Conservation (phyloP, 2,113 vertebrate species). For the Tetrax tetrax region DNA sequence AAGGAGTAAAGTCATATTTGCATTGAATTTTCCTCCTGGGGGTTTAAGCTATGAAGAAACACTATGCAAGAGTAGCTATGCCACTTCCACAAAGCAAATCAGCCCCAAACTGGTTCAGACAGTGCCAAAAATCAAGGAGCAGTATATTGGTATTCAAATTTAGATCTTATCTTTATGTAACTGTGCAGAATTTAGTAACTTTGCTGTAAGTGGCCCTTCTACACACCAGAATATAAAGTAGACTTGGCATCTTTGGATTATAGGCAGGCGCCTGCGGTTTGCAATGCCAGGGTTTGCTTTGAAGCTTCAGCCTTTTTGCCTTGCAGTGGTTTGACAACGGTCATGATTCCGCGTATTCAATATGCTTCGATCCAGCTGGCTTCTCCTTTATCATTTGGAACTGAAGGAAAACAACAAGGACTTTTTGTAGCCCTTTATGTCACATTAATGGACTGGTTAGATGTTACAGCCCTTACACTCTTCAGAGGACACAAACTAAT, state of each 20-base stretch:
- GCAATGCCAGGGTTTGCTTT: background rate
- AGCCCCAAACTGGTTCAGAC: constrained; percentile 29
- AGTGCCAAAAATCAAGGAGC: constrained; percentile 23
- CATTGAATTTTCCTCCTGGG: constrained; percentile 4
- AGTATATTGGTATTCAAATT: constrained; percentile 20
- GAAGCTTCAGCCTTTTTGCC: background rate
- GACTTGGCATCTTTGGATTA: background rate
- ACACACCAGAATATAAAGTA: background rate
- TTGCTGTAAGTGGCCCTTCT: constrained; percentile 15
- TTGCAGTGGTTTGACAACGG: background rate
- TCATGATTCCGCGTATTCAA: background rate
- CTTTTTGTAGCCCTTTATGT: background rate
- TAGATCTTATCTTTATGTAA: constrained; percentile 40
- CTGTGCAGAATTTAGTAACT: constrained; percentile 31
- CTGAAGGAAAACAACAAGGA: background rate
- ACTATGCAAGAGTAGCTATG: background rate
- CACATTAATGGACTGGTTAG: background rate
- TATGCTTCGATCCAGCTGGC: background rate
- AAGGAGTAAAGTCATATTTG: constrained; percentile 39
- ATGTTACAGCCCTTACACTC: background rate
- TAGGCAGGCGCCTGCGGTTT: background rate
- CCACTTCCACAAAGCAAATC: constrained; percentile 25
- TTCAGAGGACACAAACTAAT: background rate
- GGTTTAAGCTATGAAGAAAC: constrained; percentile 32
- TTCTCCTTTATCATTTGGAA: background rate